Evolutionary conservation across 2,113 vertebrate genomes (phyloP).

Genomic region (Abramis brama): DNA sequence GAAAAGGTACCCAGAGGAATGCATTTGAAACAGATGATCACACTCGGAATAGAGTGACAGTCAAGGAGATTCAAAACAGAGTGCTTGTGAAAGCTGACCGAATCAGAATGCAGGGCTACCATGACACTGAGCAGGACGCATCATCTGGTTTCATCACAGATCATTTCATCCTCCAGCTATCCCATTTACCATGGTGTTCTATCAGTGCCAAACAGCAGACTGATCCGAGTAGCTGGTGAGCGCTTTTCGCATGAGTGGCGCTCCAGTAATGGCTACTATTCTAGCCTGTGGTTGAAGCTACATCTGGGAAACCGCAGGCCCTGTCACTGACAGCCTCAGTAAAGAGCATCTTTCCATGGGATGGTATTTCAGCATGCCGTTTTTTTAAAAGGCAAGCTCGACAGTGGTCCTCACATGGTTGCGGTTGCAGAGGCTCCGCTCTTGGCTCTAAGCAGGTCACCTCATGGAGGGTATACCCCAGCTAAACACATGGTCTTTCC

Average conservation of each 20-base stretch:
- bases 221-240: neutral
- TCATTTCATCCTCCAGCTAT: slow-evolving; percentile 1
- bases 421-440: slow-evolving; percentile 35
- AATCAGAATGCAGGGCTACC: slow-evolving; percentile 12
- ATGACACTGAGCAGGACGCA: neutral
- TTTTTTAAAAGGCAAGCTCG: slow-evolving; percentile 32
- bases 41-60: slow-evolving; percentile 19
- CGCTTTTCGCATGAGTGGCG: slow-evolving; percentile 32
- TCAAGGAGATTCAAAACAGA: slow-evolving; percentile 16
- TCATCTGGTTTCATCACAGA: slow-evolving; percentile 26
- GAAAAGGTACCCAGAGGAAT: slow-evolving; percentile 15
- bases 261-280: slow-evolving; percentile 30
- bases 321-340: slow-evolving; percentile 32
- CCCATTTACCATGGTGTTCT: neutral
- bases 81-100: neutral
- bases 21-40: slow-evolving; percentile 28
- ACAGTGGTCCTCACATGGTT: slow-evolving; percentile 39
- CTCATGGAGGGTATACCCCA: slow-evolving; percentile 9
- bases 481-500: neutral
- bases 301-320: slow-evolving; percentile 31
- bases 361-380: slow-evolving; percentile 48
- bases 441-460: slow-evolving; percentile 30
- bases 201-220: slow-evolving; percentile 2
- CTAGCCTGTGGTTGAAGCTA: slow-evolving; percentile 26
- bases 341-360: slow-evolving; percentile 21